These are phyloP conservation scores for Vulpes ferrilata DNA, from an alignment of 2,113 vertebrate species.

Conservation along the genomic window DNA sequence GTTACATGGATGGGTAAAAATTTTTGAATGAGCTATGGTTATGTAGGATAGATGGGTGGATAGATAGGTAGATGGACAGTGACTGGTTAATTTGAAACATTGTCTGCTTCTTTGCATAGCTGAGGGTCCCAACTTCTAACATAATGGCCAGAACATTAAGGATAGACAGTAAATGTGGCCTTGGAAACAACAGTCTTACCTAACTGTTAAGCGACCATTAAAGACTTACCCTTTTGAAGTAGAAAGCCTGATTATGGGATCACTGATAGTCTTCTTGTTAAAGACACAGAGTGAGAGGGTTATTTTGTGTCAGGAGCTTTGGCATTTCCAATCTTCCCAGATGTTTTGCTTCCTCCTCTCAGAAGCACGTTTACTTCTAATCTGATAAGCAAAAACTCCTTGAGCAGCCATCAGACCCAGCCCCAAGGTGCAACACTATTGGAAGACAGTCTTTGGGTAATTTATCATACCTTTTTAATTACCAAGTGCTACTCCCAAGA, in stretches of 20 bases:
- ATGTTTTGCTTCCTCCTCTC: constrained; percentile 68
- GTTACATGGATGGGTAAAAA: background rate
- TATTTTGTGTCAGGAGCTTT: constrained; percentile 59
- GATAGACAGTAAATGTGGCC: background rate
- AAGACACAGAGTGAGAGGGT: constrained; percentile 62
- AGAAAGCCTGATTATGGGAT: constrained; percentile 74
- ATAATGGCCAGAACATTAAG: background rate
- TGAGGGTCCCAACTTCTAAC: background rate
- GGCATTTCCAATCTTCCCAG: constrained; percentile 59
- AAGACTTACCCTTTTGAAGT: constrained; percentile 55
- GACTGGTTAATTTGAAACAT: background rate
- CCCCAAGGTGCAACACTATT: constrained; percentile 65
- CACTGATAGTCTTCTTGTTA: constrained; percentile 78
- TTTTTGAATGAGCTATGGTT: background rate
- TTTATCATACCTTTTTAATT: constrained; percentile 82
- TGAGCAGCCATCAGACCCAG: constrained; percentile 59
- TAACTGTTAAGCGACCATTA: constrained; percentile 54
- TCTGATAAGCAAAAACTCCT: constrained; percentile 78
- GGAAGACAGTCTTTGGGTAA: constrained; percentile 70
- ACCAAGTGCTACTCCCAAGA: constrained; percentile 69
- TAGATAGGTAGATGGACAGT: background rate
- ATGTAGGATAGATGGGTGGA: background rate
- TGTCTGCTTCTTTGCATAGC: background rate
- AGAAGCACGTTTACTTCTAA: constrained; percentile 76
- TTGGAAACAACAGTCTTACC: background rate